These are phyloP conservation scores for Podarcis cretensis DNA, from an alignment of 2,113 vertebrate genomes.

Conservation along the genomic window DNA sequence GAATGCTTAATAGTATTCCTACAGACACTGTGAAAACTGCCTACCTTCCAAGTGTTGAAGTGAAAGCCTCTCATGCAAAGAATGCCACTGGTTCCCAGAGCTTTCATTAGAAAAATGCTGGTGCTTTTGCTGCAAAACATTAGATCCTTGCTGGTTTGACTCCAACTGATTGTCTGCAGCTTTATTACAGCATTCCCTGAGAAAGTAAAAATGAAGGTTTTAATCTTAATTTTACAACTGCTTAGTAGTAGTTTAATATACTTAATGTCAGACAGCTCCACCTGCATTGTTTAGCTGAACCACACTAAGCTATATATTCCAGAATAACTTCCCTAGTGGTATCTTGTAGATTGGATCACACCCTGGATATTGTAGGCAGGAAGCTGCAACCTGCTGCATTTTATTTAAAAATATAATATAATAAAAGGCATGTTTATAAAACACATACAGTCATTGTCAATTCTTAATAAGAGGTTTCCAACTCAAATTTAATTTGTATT, in stretches of 20 bases:
- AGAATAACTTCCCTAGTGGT: background rate
- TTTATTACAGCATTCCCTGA: slow-evolving; percentile 77
- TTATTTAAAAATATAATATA: too few relatives aligned
- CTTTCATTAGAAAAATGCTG: background rate
- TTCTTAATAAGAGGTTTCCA: too few relatives aligned
- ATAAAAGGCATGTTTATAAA: too few relatives aligned
- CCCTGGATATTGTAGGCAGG: too few relatives aligned
- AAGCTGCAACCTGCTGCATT: too few relatives aligned
- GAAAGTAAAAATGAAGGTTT: slow-evolving; percentile 6
- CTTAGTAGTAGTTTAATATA: background rate
- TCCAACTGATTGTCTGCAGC: slow-evolving; percentile 74
- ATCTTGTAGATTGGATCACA: background rate
- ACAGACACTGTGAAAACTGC: slow-evolving; percentile 9
- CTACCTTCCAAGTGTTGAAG: slow-evolving; percentile 65
- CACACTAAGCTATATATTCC: background rate
- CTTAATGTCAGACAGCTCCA: background rate
- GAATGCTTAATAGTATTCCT: background rate
- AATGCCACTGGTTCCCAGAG: slow-evolving; percentile 11
- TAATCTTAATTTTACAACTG: background rate
- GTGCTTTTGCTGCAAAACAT: background rate
- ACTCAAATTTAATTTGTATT: too few relatives aligned
- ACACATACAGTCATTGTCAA: too few relatives aligned
- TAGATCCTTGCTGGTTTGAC: slow-evolving; percentile 44
- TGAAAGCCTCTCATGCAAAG: slow-evolving; percentile 34
- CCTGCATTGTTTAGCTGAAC: background rate